phyloP scores from a whole-genome alignment of 2,113 vertebrate genomes.

The Tetrao urogallus region DNA sequence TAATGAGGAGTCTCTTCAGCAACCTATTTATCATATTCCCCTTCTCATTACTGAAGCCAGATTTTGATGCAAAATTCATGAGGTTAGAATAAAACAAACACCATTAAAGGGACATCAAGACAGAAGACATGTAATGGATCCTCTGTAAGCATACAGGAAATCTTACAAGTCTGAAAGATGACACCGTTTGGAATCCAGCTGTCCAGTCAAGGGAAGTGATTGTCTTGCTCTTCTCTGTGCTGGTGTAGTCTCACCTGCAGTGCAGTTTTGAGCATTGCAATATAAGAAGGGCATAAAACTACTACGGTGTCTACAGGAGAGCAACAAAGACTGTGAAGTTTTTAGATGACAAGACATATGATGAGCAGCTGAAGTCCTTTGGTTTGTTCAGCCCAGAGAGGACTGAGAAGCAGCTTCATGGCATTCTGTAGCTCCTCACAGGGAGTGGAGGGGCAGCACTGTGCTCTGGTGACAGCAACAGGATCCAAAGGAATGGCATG shows the following conservation, averaged over 20 bases:
- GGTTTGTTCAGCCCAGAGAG: not conserved
- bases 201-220: too few relatives aligned
- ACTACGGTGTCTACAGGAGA: too few relatives aligned
- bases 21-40: not conserved
- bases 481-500: not conserved
- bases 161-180: not conserved
- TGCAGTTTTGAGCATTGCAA: too few relatives aligned
- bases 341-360: not conserved
- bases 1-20: slow-evolving; percentile 3
- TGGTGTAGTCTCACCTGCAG: too few relatives aligned
- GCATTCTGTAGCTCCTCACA: not conserved
- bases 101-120: not conserved
- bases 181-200: not conserved
- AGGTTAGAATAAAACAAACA: not conserved
- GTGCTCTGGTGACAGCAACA: not conserved
- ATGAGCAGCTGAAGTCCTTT: not conserved
- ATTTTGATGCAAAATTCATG: not conserved
- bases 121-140: not conserved
- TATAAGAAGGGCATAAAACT: too few relatives aligned
- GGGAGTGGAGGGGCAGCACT: not conserved
- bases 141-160: not conserved
- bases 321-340: not conserved
- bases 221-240: too few relatives aligned
- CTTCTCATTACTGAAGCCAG: not conserved
- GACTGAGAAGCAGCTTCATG: not conserved